Base-by-base conservation (phyloP, 2,888 invertebrate species). In the Tetragonula carbonaria region DNA sequence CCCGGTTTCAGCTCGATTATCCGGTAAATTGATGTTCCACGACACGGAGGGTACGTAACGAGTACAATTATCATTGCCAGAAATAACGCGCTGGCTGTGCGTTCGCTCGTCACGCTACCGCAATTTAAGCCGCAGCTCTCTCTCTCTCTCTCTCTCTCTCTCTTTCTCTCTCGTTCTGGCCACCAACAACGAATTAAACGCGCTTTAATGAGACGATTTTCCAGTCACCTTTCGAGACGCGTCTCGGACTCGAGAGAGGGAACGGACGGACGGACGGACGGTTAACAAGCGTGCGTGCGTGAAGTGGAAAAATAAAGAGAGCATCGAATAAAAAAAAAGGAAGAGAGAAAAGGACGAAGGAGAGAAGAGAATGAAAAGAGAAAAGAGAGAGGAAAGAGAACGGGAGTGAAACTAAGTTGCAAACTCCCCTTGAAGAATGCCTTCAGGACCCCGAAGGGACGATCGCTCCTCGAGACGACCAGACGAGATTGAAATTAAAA, bases 61-160 rank as follows among this genome's bases (percentile, higher is more conserved):
- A 89, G 90, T 86, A 86, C 90, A 90, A 91, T 91, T 91, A 91
- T 89, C 86, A 88, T 88, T 89, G 90, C 91, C 88, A 88, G 91
- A 90, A 89, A 87, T 89, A 91, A 88, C 90, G 86, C 83, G 74
- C 51, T 59, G 57, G 28, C 51, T 23, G 28, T 38, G 33, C 45
- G n/a, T 5, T 51, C n/a, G 74, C 55, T 68, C 71, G 79, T 74
- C 83, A 77, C 82, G 74, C 70, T 67, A 72, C 59, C 57, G 88
- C 74, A 84, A 88, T 89, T 87, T 84, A 82, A 45, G 45, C 45
- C 45, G 68, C 72, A 45, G 14, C 66, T 57, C 73, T 73, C 80
- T 38, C 4, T 45, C 2, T 21, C 18, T 72, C n/a, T n/a, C 21
- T 16, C 38, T 66, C 4, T 38, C 33, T 63, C 51, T 45, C 38